Evolutionary conservation across 2,113 vertebrate species (phyloP).

Genomic region (Protobothrops flavoviridis): DNA sequence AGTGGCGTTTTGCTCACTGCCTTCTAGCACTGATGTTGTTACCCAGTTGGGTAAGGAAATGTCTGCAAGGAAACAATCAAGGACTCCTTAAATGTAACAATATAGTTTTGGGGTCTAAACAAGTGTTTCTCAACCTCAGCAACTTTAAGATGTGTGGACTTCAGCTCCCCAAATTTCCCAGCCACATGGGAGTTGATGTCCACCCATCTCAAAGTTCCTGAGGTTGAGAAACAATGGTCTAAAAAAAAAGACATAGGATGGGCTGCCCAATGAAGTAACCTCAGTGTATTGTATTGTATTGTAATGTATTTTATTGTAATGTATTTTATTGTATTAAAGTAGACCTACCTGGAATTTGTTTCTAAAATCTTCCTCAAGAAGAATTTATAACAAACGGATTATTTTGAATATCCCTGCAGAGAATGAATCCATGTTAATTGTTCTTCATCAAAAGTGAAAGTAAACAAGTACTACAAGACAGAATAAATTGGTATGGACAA

Average conservation of each 20-base stretch:
- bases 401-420: not conserved
- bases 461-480: not conserved
- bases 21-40: not conserved
- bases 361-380: not conserved
- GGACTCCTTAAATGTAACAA: not conserved
- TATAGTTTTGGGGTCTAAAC: not conserved
- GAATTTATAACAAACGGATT: not conserved
- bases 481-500: not conserved
- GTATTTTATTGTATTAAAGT: not conserved
- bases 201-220: not conserved
- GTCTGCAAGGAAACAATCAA: not conserved
- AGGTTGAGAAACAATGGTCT: not conserved
- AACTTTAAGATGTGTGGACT: not conserved
- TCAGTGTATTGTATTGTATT: not conserved
- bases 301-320: not conserved
- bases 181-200: not conserved
- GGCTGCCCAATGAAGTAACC: not conserved
- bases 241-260: not conserved
- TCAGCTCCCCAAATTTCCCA: not conserved
- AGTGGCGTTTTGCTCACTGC: not conserved
- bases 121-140: not conserved
- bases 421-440: not conserved
- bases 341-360: not conserved
- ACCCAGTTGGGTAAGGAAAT: not conserved
- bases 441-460: not conserved